A percentile compares a stretch with the other conserved stretches of the same genome.
Evolutionary conservation across 1,140 invertebrate genomes (phyloP).

Genomic region (Formica exsecta): DNA sequence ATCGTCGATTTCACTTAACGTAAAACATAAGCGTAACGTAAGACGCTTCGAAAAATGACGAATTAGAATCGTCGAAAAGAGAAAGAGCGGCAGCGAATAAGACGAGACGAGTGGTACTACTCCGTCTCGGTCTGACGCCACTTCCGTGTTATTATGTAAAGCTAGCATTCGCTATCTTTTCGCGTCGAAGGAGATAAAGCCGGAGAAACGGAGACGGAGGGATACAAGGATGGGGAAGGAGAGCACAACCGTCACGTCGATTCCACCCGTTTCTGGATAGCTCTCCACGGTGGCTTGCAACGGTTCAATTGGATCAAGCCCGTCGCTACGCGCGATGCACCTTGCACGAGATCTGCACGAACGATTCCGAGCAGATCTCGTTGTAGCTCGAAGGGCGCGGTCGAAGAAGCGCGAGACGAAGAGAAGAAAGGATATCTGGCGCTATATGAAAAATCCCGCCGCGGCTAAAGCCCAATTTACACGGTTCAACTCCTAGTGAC

Average conservation of each 20-base stretch:
- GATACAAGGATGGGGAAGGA: not conserved
- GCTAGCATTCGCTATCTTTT: slow-evolving; percentile 56
- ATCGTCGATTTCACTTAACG: slow-evolving; percentile 1
- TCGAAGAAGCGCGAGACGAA: slow-evolving; percentile 37
- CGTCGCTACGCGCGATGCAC: slow-evolving; percentile 58
- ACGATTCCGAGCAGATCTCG: slow-evolving; percentile 37
- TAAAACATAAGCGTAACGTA: not conserved
- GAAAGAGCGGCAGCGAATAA: slow-evolving; percentile 39
- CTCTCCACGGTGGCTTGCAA: slow-evolving; percentile 58
- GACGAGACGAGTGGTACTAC: slow-evolving; percentile 36
- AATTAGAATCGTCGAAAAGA: slow-evolving; percentile 43
- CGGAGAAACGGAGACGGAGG: not conserved
- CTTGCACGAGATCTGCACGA: slow-evolving; percentile 52
- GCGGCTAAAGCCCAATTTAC: slow-evolving; percentile 56
- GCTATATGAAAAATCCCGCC: slow-evolving; percentile 56
- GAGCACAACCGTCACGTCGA: slow-evolving; percentile 50
- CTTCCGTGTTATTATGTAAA: slow-evolving; percentile 64
- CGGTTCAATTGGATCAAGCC: slow-evolving; percentile 63
- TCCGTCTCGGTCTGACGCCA: slow-evolving; percentile 48
- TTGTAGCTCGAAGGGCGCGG: slow-evolving; percentile 36
- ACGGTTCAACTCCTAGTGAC: slow-evolving; percentile 35
- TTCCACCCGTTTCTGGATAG: slow-evolving; percentile 58
- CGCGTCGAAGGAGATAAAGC: slow-evolving; percentile 43
- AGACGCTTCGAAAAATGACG: not conserved
- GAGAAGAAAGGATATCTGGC: slow-evolving; percentile 17